These are phyloP conservation scores for Actinopyga echinites DNA, from an alignment of 53 echinoderm and acorn worm species.

Conservation along the genomic window DNA sequence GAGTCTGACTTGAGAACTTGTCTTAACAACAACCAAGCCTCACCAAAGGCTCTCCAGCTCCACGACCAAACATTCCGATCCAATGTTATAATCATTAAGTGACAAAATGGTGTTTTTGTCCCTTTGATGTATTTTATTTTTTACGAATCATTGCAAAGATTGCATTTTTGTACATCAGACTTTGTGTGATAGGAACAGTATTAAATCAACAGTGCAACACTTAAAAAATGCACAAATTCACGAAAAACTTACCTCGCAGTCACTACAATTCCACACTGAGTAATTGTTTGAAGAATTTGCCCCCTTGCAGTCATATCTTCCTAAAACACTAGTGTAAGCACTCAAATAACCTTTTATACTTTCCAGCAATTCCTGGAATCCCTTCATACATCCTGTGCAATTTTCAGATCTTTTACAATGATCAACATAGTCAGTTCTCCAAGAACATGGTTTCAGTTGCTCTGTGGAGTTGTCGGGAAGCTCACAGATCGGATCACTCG, in stretches of 20 bases:
- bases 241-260: conserved; percentile 62
- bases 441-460: background rate
- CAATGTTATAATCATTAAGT: too few relatives aligned
- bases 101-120: too few relatives aligned
- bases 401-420: background rate
- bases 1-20: too few relatives aligned
- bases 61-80: too few relatives aligned
- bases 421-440: conserved; percentile 24
- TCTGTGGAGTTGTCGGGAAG: background rate
- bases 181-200: too few relatives aligned
- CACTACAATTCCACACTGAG: conserved; percentile 60
- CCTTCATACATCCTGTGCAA: background rate
- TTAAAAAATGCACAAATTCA: background rate
- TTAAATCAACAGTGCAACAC: too few relatives aligned
- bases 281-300: conserved; percentile 15
- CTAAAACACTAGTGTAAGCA: conserved; percentile 49
- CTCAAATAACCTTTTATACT: background rate
- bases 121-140: too few relatives aligned
- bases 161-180: too few relatives aligned
- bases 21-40: too few relatives aligned
- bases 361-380: background rate
- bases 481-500: background rate
- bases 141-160: too few relatives aligned
- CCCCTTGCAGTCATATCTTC: conserved; percentile 62
- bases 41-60: too few relatives aligned